These are phyloP conservation scores for Clarias gariepinus DNA, from an alignment of 2,113 vertebrate species.

Conservation along the genomic window DNA sequence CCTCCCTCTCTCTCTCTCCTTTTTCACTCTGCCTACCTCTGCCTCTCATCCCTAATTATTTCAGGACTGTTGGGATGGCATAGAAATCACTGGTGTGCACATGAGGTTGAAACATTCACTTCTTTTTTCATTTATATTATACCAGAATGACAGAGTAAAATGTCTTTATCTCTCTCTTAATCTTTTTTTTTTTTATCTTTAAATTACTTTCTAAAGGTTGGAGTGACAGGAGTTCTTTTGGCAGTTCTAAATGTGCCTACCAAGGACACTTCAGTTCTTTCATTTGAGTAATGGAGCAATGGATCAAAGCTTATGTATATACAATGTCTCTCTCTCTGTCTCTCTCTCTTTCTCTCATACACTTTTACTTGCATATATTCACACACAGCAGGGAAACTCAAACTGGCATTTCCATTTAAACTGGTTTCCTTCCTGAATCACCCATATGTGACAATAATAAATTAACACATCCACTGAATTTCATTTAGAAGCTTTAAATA, in stretches of 20 bases:
- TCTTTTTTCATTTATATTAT: neutral
- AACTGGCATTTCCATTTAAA: neutral
- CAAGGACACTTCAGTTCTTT: slow-evolving; percentile 61
- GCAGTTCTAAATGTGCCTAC: slow-evolving; percentile 53
- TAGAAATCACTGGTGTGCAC: slow-evolving; percentile 18
- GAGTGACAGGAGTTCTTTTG: slow-evolving; percentile 24
- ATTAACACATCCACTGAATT: slow-evolving; percentile 21
- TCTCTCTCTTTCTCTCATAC: neutral
- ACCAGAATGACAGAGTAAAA: neutral
- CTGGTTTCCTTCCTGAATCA: neutral
- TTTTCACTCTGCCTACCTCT: neutral
- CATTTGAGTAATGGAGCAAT: slow-evolving; percentile 58
- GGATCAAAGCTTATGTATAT: slow-evolving; percentile 35
- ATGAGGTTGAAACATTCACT: slow-evolving; percentile 18
- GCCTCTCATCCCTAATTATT: neutral
- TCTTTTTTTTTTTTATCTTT: neutral
- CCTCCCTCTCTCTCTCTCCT: neutral
- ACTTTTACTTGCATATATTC: neutral
- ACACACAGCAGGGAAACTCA: neutral
- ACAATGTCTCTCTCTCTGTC: neutral
- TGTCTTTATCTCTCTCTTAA: neutral
- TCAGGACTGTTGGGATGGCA: neutral
- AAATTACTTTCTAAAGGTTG: slow-evolving; percentile 14
- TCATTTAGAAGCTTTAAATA: slow-evolving; percentile 14
- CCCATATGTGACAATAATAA: slow-evolving; percentile 41